These are phyloP conservation scores for Strix aluco DNA, from an alignment of 2,113 vertebrate genomes.

Conservation along the genomic window DNA sequence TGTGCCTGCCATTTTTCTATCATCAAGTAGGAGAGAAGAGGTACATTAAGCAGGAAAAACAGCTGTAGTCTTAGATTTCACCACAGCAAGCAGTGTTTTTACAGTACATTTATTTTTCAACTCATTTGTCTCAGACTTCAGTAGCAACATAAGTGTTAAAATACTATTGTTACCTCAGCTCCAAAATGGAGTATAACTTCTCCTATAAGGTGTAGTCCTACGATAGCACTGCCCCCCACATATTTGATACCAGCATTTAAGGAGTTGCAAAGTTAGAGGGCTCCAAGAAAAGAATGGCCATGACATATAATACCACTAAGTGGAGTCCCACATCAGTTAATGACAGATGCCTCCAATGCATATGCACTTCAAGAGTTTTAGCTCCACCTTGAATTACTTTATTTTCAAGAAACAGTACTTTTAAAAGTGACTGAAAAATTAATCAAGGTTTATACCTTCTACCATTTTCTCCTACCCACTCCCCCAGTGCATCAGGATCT, in stretches of 20 bases:
- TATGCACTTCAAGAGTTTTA: not conserved
- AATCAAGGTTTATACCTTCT: not conserved
- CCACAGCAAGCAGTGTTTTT: not conserved
- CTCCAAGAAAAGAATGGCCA: not conserved
- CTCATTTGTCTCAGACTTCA: not conserved
- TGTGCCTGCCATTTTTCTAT: not conserved
- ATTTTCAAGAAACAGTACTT: not conserved
- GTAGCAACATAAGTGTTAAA: not conserved
- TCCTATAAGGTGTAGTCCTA: not conserved
- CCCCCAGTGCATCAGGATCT: not conserved
- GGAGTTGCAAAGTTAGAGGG: not conserved
- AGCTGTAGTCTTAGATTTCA: not conserved
- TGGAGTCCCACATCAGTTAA: not conserved
- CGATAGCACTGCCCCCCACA: accelerated
- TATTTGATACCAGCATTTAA: not conserved
- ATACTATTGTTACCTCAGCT: not conserved
- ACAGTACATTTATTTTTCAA: not conserved
- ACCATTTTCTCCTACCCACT: not conserved
- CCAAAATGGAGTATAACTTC: not conserved
- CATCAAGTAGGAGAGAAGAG: not conserved
- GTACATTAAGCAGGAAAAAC: not conserved
- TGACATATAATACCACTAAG: not conserved
- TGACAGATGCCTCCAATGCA: not conserved
- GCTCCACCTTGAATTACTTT: not conserved
- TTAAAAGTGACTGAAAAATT: not conserved